phyloP scores from a whole-genome alignment of 1,140 invertebrate species.

The Ganaspis sp. region DNA sequence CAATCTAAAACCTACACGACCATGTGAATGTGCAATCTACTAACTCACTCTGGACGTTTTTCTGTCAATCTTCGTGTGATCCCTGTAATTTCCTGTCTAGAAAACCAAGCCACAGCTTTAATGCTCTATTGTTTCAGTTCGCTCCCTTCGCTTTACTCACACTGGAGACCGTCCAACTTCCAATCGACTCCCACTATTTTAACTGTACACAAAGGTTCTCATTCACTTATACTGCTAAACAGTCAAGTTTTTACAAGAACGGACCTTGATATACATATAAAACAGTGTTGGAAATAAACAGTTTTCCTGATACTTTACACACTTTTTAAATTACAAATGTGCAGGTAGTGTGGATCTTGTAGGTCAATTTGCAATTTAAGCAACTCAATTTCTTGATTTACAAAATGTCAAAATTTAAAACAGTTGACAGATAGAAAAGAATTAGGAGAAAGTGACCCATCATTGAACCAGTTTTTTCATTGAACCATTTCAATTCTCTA shows the following conservation, averaged over 20 bases:
- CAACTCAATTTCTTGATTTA: no score
- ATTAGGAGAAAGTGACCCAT: no score
- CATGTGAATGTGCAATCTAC: constrained; percentile 50
- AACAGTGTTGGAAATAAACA: not conserved
- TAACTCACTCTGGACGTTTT: constrained; percentile 68
- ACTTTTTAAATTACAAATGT: no score
- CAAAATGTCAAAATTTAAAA: no score
- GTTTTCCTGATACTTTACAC: no score
- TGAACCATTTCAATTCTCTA: no score
- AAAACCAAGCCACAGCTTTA: constrained; percentile 74
- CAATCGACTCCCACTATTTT: constrained; percentile 68
- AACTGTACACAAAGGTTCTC: constrained; percentile 67
- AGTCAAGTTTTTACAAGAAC: not conserved
- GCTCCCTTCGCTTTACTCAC: constrained; percentile 40
- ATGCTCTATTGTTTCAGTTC: constrained; percentile 74
- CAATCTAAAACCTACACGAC: constrained; percentile 47
- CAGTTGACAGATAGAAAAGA: no score
- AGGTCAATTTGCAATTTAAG: no score
- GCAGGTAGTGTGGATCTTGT: no score
- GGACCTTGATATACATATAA: not conserved
- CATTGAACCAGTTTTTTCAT: no score
- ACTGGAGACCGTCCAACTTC: constrained; percentile 53
- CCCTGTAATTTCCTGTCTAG: constrained; percentile 77
- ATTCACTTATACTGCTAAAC: constrained; percentile 41
- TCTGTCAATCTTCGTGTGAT: constrained; percentile 76